Conservation (phyloP, 2,797 vertebrate species). For the Cyprinella venusta region DNA sequence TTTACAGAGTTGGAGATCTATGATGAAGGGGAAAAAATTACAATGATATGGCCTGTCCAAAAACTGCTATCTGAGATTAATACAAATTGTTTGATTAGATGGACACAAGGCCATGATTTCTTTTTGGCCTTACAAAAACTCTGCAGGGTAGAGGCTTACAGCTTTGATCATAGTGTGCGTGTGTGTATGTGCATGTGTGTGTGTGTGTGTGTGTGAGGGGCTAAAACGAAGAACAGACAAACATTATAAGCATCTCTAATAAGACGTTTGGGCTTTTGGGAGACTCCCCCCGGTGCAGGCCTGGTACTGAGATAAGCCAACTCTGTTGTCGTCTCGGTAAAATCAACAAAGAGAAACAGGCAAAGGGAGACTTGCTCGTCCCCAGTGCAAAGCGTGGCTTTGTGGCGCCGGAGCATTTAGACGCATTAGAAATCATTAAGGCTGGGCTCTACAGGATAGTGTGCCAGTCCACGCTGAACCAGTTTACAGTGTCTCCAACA, state of each 20-base stretch:
- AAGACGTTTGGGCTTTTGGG: conserved; percentile 76
- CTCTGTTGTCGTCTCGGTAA: conserved; percentile 75
- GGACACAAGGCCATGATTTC: neutral
- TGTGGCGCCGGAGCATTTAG: conserved; percentile 72
- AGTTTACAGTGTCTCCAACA: conserved; percentile 69
- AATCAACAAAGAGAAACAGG: conserved; percentile 82
- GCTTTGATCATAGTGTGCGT: conserved; percentile 8
- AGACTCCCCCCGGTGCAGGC: conserved; percentile 72
- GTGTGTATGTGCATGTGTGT: neutral
- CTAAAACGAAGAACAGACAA: conserved; percentile 49
- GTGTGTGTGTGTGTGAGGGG: conserved; percentile 9
- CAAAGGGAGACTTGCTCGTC: conserved; percentile 77
- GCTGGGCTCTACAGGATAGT: conserved; percentile 64
- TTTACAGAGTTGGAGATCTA: neutral
- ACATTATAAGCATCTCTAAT: conserved; percentile 70
- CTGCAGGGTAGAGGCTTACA: conserved; percentile 16
- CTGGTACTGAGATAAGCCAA: conserved; percentile 79
- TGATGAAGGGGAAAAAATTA: neutral
- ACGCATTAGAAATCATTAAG: conserved; percentile 81
- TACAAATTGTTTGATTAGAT: conserved; percentile 19
- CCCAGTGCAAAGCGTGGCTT: conserved; percentile 73
- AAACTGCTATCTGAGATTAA: neutral
- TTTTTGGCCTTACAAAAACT: neutral
- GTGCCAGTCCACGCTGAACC: conserved; percentile 68
- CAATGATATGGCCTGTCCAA: neutral